A percentile compares a stretch with the other conserved stretches of the same genome.
These are phyloP conservation scores for Bovichtus diacanthus DNA, from an alignment of 2,797 vertebrate species.

Conservation along the genomic window DNA sequence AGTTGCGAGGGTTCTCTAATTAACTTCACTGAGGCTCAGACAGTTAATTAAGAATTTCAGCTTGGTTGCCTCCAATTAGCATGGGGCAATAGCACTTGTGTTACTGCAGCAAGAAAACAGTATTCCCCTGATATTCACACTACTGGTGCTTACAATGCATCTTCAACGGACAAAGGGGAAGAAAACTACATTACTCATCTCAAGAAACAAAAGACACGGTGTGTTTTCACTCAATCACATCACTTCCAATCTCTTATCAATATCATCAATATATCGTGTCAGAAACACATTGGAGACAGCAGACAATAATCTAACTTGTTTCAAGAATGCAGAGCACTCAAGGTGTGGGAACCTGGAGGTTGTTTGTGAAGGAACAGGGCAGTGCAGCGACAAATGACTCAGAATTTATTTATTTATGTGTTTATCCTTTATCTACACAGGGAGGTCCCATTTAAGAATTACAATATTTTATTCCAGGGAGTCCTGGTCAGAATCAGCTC, in stretches of 20 bases:
- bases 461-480: too few species aligned
- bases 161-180: slow-evolving; percentile 60
- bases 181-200: slow-evolving; percentile 18
- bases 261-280: slow-evolving; percentile 14
- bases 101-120: slow-evolving; percentile 76
- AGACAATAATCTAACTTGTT: not conserved
- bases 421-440: too few species aligned
- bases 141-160: slow-evolving; percentile 65
- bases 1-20: slow-evolving; percentile 87
- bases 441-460: too few species aligned
- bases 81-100: slow-evolving; percentile 80
- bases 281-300: not conserved
- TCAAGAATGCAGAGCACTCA: not conserved
- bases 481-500: not conserved
- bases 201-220: slow-evolving; percentile 29
- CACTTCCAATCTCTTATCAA: not conserved
- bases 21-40: slow-evolving; percentile 87
- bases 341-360: not conserved
- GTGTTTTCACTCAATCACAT: slow-evolving; percentile 26
- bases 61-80: slow-evolving; percentile 89
- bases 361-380: slow-evolving; percentile 5
- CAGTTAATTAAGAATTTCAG: slow-evolving; percentile 92
- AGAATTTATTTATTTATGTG: too few species aligned
- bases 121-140: slow-evolving; percentile 77
- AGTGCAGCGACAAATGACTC: slow-evolving; percentile 7